These are phyloP conservation scores for Nematopogon swammerdamellus DNA, from an alignment of 2,888 invertebrate species.

Conservation along the genomic window DNA sequence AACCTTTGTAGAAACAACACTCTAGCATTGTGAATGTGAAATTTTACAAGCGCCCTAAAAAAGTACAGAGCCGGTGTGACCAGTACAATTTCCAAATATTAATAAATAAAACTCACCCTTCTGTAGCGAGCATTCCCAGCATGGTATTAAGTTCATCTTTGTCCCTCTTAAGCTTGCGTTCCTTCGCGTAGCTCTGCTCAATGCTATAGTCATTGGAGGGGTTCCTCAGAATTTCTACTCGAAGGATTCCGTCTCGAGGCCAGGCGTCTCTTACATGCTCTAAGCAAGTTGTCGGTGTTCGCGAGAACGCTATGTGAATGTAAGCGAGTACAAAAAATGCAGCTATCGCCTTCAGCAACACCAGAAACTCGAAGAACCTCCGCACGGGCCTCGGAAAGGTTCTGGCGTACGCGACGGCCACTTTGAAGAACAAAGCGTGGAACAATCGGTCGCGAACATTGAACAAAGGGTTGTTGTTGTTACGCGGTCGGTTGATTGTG, in stretches of 20 bases:
- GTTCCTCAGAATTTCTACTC: constrained; percentile 82
- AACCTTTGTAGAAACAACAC: too few relatives aligned
- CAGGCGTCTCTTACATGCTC: constrained; percentile 84
- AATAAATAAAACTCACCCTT: constrained; percentile 48
- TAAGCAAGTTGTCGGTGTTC: constrained; percentile 90
- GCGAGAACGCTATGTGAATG: constrained; percentile 92
- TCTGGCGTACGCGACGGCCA: constrained; percentile 88
- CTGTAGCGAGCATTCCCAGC: constrained; percentile 62
- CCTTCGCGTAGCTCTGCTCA: constrained; percentile 81
- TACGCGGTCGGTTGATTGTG: constrained; percentile 49
- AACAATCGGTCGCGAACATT: constrained; percentile 90
- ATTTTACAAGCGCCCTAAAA: too few relatives aligned
- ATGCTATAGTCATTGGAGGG: constrained; percentile 72
- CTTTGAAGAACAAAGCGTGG: constrained; percentile 91
- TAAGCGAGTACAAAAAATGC: constrained; percentile 91
- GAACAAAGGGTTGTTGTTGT: constrained; percentile 72
- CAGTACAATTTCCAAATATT: too few relatives aligned
- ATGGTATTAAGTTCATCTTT: constrained; percentile 58
- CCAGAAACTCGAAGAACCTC: constrained; percentile 78
- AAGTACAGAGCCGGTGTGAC: too few relatives aligned
- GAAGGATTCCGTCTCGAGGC: constrained; percentile 93
- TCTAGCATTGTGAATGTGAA: too few relatives aligned
- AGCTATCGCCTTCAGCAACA: constrained; percentile 70
- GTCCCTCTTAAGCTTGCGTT: constrained; percentile 67
- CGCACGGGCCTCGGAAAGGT: constrained; percentile 82